Base-by-base conservation (phyloP, 2,113 vertebrate species). In the Seriola aureovittata region DNA sequence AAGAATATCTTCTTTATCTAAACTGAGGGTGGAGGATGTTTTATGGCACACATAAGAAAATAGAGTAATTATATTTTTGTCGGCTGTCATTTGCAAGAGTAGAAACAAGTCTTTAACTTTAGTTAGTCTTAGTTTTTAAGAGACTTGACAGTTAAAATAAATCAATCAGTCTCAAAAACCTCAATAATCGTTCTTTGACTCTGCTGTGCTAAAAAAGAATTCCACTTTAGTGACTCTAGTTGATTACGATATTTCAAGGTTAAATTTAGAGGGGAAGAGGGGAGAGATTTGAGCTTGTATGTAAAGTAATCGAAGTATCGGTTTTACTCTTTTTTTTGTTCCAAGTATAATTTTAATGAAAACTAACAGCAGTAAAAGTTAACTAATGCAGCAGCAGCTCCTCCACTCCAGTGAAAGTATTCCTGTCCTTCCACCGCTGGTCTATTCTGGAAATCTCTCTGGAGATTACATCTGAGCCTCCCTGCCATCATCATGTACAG, bases 361-460 rank as follows among this genome's bases (percentile, higher is more conserved):
- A 52, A 63, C 8, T 25, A 29, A 7, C 50, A 68, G 23, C 21
- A 21, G 32, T 25, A 36, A 71, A 80, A 17, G 55, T 63, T 16
- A 9, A 40, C 11, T 8, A 19, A 46, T 19, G 50, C 34, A n/a
- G 62, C 48, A 32, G n/a, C 72, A 4, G 4, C 11, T 71, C 48
- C 11, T 71, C 48, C 0, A 12, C 66, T 54, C 25, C 64, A 69
- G 67, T 50, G 10, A 68, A 85, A 40, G 68, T 85, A 21, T 85
- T 82, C 70, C 58, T 57, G 57, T 85, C 87, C 71, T 74, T 79
- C 78, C 58, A 66, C 64, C 23, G 66, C 58, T 21, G 72, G 48
- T 86, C 86, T 90, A 84, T 85, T 90, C 82, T 85, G 12, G 71
- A 91, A 76, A 73, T 70, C 82, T 88, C 75, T 62, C 29, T 25